phyloP scores from a whole-genome alignment of 2,888 invertebrate genomes.

The Pyrrhosoma nymphula region DNA sequence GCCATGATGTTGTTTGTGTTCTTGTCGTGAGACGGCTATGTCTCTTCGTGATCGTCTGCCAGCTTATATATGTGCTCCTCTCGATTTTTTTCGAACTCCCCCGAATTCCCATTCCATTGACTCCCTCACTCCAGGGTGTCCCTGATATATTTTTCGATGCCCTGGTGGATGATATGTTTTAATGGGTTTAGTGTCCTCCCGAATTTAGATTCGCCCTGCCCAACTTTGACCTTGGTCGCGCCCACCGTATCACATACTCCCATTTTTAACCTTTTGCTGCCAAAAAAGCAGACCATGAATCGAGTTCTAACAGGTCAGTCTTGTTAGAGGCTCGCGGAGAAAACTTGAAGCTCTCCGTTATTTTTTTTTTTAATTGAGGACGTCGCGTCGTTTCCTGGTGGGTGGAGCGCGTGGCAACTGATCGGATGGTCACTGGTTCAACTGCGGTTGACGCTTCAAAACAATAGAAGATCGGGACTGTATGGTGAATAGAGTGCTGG shows the following conservation, averaged over 20 bases:
- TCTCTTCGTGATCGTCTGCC: not conserved
- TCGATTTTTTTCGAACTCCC: not conserved
- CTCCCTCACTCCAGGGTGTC: not conserved
- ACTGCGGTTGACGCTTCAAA: not conserved
- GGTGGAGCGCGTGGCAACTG: not conserved
- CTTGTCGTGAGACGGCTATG: not conserved
- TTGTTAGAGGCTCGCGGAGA: not conserved
- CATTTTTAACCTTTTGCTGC: not conserved
- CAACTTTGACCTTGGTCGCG: not conserved
- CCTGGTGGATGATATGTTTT: not conserved
- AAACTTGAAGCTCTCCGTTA: not conserved
- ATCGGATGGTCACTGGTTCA: not conserved
- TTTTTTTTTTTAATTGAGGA: not conserved
- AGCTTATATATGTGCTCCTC: not conserved
- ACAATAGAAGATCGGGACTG: too few species aligned
- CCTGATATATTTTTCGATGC: not conserved
- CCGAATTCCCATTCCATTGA: not conserved
- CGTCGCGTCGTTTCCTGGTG: not conserved
- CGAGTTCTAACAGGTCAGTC: not conserved
- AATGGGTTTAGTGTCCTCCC: conserved; percentile 15
- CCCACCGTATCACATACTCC: not conserved
- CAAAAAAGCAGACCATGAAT: conserved; percentile 11
- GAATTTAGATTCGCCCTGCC: not conserved
- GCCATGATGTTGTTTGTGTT: not conserved
- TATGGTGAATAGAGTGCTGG: too few species aligned